Base-by-base conservation (phyloP, 2,113 vertebrate species). In the Erinaceus europaeus region DNA sequence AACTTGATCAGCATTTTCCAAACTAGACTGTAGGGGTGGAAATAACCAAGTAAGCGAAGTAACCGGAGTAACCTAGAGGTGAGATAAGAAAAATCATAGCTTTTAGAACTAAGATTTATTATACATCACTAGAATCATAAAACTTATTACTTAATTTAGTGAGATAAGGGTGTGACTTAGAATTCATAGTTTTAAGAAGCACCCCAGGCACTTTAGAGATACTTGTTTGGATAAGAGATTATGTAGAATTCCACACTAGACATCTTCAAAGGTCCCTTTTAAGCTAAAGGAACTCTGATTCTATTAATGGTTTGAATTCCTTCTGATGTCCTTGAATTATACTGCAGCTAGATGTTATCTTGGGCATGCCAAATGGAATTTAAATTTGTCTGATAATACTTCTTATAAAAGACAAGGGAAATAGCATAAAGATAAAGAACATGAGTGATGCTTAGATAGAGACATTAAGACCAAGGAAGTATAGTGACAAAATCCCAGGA, bases 291-390 rank as follows among this genome's bases (percentile, higher is more conserved):
- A 42, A 52, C 21, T 76, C 0, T 68, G 27, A 76, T 93, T 46
- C 20, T 18, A 12, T 38, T 64, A 83, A 67, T 71, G 52, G 15
- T 25, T 29, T 27, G 42, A 76, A 84, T 76, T n/a, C 18, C 6
- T 73, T 72, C 61, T 61, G 55, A 21, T 65, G 61, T 68, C 78
- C n/a, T 86, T 81, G 65, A 81, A 82, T 90, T 48, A 79, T 48
- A 8, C 38, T 27, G 61, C 32, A 65, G 23, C 18, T 42, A 55
- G 50, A 61, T 38, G 48, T 50, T 38, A 69, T 50, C 38, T 82
- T 53, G 55, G 52, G 9, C 61, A 36, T 83, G 27, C 36, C 40
- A 44, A 20, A 53, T 71, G 11, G 23, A 65, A 83, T 44, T 78
- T 36, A 44, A 4, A 7, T 23, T 55, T 29, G 59, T 61, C 5